These are phyloP conservation scores for Calliopum simillimum DNA, from an alignment of 2,888 invertebrate genomes.

Conservation along the genomic window DNA sequence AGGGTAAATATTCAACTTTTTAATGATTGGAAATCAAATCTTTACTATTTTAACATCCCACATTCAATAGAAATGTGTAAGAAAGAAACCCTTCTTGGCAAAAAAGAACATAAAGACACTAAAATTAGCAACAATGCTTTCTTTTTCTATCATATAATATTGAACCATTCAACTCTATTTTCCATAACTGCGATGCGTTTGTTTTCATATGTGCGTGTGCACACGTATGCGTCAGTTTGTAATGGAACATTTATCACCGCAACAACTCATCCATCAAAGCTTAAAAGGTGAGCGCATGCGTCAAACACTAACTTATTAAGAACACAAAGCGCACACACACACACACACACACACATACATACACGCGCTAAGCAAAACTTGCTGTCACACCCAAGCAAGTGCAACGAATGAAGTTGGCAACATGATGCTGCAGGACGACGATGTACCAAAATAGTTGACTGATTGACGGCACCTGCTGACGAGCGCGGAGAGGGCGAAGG, in stretches of 20 bases:
- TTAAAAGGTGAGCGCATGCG: slow-evolving; percentile 23
- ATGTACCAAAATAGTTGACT: slow-evolving; percentile 13
- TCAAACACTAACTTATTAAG: slow-evolving; percentile 16
- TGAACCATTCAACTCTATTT: too few relatives aligned
- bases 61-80: too few relatives aligned
- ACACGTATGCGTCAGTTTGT: too few relatives aligned
- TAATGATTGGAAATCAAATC: too few relatives aligned
- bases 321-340: not conserved
- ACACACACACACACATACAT: slow-evolving; percentile 39
- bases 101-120: too few relatives aligned
- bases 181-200: not conserved
- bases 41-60: too few relatives aligned
- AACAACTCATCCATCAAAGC: slow-evolving; percentile 28
- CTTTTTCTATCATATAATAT: too few relatives aligned
- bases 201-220: not conserved
- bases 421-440: slow-evolving; percentile 10
- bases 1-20: too few relatives aligned
- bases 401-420: slow-evolving; percentile 29
- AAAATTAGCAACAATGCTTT: too few relatives aligned
- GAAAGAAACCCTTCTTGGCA: too few relatives aligned
- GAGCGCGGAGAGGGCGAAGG: not conserved
- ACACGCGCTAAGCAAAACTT: slow-evolving; percentile 37
- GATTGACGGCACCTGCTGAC: slow-evolving; percentile 20
- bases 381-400: slow-evolving; percentile 17
- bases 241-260: slow-evolving; percentile 7